Conservation (phyloP, 2,797 vertebrate species). For the Poecilia gillii region DNA sequence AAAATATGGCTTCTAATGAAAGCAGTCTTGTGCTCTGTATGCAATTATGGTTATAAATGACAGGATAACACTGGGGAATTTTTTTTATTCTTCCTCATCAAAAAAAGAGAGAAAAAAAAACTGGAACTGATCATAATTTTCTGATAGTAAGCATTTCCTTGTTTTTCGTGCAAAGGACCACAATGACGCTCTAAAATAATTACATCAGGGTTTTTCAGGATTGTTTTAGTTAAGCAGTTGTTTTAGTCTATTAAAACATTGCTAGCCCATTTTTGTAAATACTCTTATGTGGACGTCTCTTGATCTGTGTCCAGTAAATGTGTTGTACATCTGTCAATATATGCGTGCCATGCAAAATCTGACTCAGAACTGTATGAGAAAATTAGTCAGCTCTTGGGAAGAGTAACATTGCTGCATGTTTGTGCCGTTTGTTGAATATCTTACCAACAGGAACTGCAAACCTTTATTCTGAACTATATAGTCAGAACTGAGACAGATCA, state of each 20-base stretch:
- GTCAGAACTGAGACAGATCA: slow-evolving; percentile 1
- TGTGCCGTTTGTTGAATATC: background rate
- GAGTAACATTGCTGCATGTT: background rate
- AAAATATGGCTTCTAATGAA: background rate
- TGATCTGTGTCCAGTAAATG: background rate
- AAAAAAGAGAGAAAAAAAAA: background rate
- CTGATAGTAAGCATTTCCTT: background rate
- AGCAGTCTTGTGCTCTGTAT: background rate
- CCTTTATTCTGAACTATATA: background rate
- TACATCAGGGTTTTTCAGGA: background rate
- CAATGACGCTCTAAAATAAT: background rate
- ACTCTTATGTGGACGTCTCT: background rate
- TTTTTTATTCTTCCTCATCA: background rate
- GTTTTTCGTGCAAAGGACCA: background rate
- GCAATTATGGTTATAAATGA: slow-evolving; percentile 6
- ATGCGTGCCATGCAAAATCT: background rate
- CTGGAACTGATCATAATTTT: background rate
- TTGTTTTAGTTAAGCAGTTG: background rate
- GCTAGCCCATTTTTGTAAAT: background rate
- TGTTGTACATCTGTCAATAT: background rate
- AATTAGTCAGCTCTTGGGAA: background rate
- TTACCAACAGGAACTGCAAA: background rate
- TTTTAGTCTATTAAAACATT: background rate
- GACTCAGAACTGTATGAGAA: background rate
- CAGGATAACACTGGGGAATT: background rate